Evolutionary conservation across 2,113 vertebrate species (phyloP).

Genomic region (Mustela lutreola): DNA sequence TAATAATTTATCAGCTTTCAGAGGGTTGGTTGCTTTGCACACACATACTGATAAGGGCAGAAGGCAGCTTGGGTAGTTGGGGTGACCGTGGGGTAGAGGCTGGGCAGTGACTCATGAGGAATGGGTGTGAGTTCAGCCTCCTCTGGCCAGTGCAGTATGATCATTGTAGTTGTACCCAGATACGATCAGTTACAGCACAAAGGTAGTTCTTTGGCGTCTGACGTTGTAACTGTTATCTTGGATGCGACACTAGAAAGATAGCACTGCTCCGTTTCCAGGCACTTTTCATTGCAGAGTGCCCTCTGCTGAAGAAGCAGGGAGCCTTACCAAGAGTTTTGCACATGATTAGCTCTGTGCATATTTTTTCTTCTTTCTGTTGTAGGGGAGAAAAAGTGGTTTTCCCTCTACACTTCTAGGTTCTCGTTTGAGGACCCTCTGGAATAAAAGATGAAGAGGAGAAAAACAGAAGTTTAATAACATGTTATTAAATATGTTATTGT

Average conservation of each 20-base stretch:
- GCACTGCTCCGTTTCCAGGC: constrained; percentile 72
- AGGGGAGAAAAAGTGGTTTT: background rate
- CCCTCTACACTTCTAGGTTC: background rate
- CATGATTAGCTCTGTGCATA: constrained; percentile 4
- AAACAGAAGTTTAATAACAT: background rate
- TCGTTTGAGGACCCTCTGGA: background rate
- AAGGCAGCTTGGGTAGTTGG: background rate
- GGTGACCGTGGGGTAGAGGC: background rate
- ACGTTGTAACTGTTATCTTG: constrained; percentile 33
- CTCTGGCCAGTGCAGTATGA: background rate
- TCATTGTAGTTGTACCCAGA: background rate
- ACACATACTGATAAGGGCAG: background rate
- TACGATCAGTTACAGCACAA: background rate
- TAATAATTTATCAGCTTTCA: constrained; percentile 45
- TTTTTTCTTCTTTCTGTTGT: background rate
- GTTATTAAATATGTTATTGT: too few relatives aligned
- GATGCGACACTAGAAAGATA: background rate
- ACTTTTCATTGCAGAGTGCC: constrained; percentile 86
- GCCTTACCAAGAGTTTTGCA: constrained; percentile 65
- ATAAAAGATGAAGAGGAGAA: background rate
- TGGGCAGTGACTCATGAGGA: background rate
- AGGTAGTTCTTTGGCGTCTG: constrained; percentile 27
- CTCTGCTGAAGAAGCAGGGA: constrained; percentile 85
- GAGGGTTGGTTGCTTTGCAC: constrained; percentile 9
- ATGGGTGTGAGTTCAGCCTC: background rate